Conservation (phyloP, 1,140 invertebrate genomes). For the Contarinia nasturtii region DNA sequence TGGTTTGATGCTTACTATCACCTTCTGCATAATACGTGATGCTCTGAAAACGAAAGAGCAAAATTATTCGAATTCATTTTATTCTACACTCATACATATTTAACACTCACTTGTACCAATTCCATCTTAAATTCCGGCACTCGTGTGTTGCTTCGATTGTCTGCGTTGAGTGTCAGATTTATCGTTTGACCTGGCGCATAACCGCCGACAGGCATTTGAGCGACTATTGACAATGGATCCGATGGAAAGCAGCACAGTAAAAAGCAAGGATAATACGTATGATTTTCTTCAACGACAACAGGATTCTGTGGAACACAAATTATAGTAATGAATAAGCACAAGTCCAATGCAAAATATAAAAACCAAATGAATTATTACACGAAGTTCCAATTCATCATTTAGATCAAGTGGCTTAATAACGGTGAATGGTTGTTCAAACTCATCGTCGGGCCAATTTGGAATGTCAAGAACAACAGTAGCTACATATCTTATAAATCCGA, state of each 20-base stretch:
- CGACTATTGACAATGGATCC: neutral
- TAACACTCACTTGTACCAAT: neutral
- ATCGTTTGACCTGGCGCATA: conserved; percentile 1
- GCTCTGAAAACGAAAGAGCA: neutral
- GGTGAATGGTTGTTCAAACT: neutral
- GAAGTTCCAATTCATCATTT: neutral
- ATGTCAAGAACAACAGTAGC: neutral
- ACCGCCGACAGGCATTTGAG: neutral
- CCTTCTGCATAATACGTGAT: neutral
- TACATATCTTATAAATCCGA: conserved; percentile 1
- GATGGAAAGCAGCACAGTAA: conserved; percentile 1
- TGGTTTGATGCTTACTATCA: neutral
- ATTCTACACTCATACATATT: no score
- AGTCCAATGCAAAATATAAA: neutral
- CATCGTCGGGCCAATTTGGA: neutral
- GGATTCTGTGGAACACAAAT: neutral
- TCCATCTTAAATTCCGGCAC: neutral
- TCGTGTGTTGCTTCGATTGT: neutral
- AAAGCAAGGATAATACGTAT: neutral
- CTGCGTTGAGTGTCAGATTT: neutral
- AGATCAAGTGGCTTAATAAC: conserved; percentile 1
- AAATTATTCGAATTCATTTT: neutral
- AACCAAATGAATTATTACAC: neutral
- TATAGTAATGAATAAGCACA: neutral
- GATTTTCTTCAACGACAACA: neutral